These are phyloP conservation scores for Enteromius paludinosus DNA, from an alignment of 2,797 vertebrate species.

Conservation along the genomic window DNA sequence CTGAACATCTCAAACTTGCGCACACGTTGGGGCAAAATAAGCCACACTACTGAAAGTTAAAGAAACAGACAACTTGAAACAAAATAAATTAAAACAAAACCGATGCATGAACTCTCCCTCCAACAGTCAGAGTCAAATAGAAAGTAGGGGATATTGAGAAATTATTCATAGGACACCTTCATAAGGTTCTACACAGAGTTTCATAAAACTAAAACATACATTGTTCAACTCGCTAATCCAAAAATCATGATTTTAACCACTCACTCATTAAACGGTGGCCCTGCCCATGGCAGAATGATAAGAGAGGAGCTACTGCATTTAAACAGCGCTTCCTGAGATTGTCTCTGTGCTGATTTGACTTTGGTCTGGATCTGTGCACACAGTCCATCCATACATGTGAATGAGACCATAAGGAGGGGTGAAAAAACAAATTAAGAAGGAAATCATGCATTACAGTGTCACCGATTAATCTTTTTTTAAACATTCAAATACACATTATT, in stretches of 20 bases:
- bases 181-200: constrained; percentile 40
- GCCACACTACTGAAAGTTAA: neutral
- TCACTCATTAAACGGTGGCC: constrained; percentile 27
- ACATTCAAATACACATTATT: constrained; percentile 45
- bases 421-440: neutral
- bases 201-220: constrained; percentile 54
- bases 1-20: constrained; percentile 2
- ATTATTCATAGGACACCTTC: constrained; percentile 38
- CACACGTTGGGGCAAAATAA: neutral
- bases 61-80: constrained; percentile 6
- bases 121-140: neutral
- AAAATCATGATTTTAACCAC: constrained; percentile 23
- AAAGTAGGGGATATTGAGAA: constrained; percentile 21
- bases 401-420: neutral
- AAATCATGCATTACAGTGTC: constrained; percentile 25
- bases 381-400: constrained; percentile 28
- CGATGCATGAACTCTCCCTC: neutral
- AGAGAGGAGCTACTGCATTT: constrained; percentile 27
- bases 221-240: constrained; percentile 12
- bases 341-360: constrained; percentile 59
- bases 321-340: constrained; percentile 60
- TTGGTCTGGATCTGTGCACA: constrained; percentile 59
- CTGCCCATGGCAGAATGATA: constrained; percentile 30
- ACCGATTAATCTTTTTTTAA: constrained; percentile 8
- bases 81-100: neutral